phyloP scores from a whole-genome alignment of 2,113 vertebrate species.

The Ascaphus truei region DNA sequence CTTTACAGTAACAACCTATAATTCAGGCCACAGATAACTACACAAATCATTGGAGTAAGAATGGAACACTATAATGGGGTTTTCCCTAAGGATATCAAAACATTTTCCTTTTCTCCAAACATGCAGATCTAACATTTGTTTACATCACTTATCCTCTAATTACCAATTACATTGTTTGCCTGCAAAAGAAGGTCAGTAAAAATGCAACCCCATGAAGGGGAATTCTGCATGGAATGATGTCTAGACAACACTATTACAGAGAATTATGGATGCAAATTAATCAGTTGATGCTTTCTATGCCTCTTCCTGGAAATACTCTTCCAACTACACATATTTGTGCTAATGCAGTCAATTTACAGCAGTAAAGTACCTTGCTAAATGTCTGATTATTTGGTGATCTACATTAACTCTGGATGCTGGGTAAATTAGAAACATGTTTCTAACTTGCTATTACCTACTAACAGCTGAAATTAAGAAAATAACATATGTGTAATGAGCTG shows the following conservation, averaged over 20 bases:
- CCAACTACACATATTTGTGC: constrained; percentile 27
- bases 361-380: constrained; percentile 43
- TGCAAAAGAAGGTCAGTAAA: constrained; percentile 48
- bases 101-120: too few species aligned
- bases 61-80: too few species aligned
- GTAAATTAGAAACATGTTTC: not conserved
- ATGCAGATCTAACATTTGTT: constrained; percentile 41
- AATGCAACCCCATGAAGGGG: constrained; percentile 37
- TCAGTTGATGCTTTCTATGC: constrained; percentile 33
- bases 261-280: constrained; percentile 46
- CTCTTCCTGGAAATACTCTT: constrained; percentile 2
- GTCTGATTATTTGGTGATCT: constrained; percentile 29
- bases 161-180: constrained; percentile 47
- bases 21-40: too few species aligned
- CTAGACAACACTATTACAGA: constrained; percentile 34
- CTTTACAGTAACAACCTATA: too few species aligned
- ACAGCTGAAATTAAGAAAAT: too few species aligned
- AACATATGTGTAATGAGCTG: too few species aligned
- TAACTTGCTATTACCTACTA: too few species aligned
- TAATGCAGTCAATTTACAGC: constrained; percentile 34
- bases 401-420: constrained; percentile 28
- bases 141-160: constrained; percentile 53
- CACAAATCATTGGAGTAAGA: too few species aligned
- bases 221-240: constrained; percentile 7
- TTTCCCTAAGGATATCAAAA: too few species aligned